Evolutionary conservation across 2,113 vertebrate species (phyloP).

Genomic region (Ibidorhyncha struthersii): DNA sequence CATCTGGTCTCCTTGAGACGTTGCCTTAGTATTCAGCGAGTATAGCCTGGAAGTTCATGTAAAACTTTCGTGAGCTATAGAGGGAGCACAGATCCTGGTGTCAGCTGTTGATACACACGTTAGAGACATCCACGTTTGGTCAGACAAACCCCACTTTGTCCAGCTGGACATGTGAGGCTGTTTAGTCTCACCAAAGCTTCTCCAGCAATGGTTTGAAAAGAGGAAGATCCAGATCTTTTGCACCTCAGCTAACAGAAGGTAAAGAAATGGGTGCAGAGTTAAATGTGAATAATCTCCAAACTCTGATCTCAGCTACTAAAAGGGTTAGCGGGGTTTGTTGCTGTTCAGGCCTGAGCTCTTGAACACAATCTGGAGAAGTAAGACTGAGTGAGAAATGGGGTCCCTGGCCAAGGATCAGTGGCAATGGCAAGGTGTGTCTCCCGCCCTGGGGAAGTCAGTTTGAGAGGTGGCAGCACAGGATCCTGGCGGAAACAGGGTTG

Average conservation of each 20-base stretch:
- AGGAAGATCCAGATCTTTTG: background rate
- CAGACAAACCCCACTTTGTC: background rate
- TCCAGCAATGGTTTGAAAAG: background rate
- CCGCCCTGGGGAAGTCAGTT: background rate
- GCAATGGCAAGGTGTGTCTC: background rate
- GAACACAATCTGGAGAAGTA: background rate
- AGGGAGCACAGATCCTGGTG: background rate
- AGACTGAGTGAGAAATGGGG: background rate
- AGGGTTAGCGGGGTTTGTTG: background rate
- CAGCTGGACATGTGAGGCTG: background rate
- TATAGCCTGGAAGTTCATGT: background rate
- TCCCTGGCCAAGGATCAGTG: background rate
- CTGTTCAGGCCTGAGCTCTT: background rate
- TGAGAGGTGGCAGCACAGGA: background rate
- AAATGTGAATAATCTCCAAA: background rate
- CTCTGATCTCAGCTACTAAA: background rate
- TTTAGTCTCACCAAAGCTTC: background rate
- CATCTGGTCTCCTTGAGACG: background rate
- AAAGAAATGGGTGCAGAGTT: background rate
- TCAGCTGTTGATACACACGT: background rate
- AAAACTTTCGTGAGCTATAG: background rate
- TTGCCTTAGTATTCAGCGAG: rapidly evolving
- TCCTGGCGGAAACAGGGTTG: background rate
- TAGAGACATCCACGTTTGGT: background rate
- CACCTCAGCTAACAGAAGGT: background rate